Evolutionary conservation across 1,140 invertebrate species (phyloP).

Genomic region (Trypoxylus dichotomus): DNA sequence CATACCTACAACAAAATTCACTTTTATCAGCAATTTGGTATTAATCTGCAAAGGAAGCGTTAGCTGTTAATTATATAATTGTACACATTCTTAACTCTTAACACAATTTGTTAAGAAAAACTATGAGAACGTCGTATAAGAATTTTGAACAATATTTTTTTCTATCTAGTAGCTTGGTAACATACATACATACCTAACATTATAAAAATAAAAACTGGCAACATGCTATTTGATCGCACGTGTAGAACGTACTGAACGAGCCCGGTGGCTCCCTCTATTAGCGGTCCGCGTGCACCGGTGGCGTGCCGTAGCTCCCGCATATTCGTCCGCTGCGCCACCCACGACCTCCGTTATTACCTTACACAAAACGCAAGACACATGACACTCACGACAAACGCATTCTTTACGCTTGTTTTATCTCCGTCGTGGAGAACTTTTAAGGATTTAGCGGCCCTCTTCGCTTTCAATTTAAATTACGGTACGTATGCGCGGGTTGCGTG

Average conservation of each 20-base stretch:
- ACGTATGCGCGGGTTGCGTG: neutral
- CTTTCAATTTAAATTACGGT: neutral
- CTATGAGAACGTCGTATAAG: too few species aligned
- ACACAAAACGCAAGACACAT: constrained; percentile 6
- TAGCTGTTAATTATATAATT: too few species aligned
- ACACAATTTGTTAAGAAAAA: too few species aligned
- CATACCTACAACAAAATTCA: too few species aligned
- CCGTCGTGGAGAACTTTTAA: neutral
- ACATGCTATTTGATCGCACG: too few species aligned
- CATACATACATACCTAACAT: too few species aligned
- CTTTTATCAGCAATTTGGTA: too few species aligned
- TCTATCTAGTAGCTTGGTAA: too few species aligned
- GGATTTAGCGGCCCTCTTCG: neutral
- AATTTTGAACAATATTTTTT: too few species aligned
- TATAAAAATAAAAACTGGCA: too few species aligned
- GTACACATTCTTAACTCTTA: too few species aligned
- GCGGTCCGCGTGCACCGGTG: neutral
- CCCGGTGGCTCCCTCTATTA: neutral
- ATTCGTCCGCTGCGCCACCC: neutral
- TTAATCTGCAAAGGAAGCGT: too few species aligned
- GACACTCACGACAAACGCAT: constrained; percentile 1
- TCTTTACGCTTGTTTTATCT: constrained; percentile 7
- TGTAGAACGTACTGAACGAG: neutral
- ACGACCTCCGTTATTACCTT: constrained; percentile 2
- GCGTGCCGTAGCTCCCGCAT: neutral